phyloP scores from a whole-genome alignment of 2,113 vertebrate genomes.

The Mobula birostris region DNA sequence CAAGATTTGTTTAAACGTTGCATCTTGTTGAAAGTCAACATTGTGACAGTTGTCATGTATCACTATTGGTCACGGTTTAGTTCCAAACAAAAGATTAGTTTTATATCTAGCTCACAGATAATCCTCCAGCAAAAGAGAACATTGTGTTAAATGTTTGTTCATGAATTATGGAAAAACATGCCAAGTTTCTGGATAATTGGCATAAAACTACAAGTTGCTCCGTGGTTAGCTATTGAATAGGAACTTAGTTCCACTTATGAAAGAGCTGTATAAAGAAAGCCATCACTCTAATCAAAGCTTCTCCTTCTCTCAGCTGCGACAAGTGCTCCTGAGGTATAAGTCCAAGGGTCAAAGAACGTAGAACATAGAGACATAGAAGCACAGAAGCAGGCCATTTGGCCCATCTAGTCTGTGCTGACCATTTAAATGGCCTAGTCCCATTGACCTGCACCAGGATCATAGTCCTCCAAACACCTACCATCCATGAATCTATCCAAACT shows the following conservation, averaged over 20 bases:
- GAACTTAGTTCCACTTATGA: background rate
- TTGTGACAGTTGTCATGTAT: slow-evolving; percentile 8
- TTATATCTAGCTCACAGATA: slow-evolving; percentile 33
- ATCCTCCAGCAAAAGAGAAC: slow-evolving; percentile 19
- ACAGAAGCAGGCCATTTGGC: too few relatives aligned
- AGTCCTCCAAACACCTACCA: too few relatives aligned
- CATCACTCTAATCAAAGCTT: background rate
- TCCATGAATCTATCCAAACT: too few relatives aligned
- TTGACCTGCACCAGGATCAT: too few relatives aligned
- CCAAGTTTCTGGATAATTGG: slow-evolving; percentile 4
- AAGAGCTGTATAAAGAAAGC: background rate
- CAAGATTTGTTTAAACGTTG: slow-evolving; percentile 17
- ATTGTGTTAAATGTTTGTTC: slow-evolving; percentile 11
- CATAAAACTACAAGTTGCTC: background rate
- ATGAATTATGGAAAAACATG: background rate
- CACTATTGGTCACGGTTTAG: slow-evolving; percentile 29
- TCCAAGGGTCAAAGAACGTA: too few relatives aligned
- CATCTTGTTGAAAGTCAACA: slow-evolving; percentile 28
- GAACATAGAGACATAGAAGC: too few relatives aligned
- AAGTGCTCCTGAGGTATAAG: background rate
- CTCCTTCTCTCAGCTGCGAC: background rate
- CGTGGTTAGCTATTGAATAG: background rate
- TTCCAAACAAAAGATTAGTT: slow-evolving; percentile 37
- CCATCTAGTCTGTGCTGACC: too few relatives aligned
- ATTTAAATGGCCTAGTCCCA: too few relatives aligned